These are phyloP conservation scores for Isoperla grammatica DNA, from an alignment of 2,888 invertebrate species.

Conservation along the genomic window DNA sequence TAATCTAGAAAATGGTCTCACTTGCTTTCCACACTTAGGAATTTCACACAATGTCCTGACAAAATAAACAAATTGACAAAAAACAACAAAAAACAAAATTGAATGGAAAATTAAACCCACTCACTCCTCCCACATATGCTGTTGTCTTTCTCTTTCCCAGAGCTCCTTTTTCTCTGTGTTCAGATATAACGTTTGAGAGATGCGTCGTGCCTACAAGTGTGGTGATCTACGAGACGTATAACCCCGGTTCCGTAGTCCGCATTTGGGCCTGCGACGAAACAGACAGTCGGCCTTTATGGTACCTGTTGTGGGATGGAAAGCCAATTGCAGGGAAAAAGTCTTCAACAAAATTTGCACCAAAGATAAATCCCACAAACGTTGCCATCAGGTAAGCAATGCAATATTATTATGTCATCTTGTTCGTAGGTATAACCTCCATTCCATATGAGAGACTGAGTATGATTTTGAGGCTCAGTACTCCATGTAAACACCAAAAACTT, in stretches of 20 bases:
- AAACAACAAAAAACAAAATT: no score
- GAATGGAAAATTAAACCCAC: no score
- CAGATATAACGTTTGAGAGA: slow-evolving; percentile 61
- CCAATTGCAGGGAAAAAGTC: slow-evolving; percentile 56
- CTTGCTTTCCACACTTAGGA: no score
- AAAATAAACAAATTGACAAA: no score
- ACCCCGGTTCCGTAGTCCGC: slow-evolving; percentile 75
- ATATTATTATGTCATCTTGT: slow-evolving; percentile 38
- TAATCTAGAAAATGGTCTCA: no score
- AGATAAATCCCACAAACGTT: slow-evolving; percentile 53
- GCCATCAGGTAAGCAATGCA: slow-evolving; percentile 49
- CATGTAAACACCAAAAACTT: no score
- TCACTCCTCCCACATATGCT: no score
- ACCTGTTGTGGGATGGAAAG: slow-evolving; percentile 68
- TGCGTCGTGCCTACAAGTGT: slow-evolving; percentile 64
- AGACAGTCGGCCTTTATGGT: slow-evolving; percentile 52
- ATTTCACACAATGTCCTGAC: no score
- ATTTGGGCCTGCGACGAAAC: slow-evolving; percentile 60
- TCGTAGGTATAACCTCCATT: no score
- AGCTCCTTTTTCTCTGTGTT: slow-evolving; percentile 28
- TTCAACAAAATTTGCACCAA: slow-evolving; percentile 72
- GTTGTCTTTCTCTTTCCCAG: no score
- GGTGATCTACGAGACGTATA: slow-evolving; percentile 77
- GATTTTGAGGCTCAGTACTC: no score
- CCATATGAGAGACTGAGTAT: no score